Evolutionary conservation across 2,797 vertebrate species (phyloP).

Genomic region (Numenius phaeopus): DNA sequence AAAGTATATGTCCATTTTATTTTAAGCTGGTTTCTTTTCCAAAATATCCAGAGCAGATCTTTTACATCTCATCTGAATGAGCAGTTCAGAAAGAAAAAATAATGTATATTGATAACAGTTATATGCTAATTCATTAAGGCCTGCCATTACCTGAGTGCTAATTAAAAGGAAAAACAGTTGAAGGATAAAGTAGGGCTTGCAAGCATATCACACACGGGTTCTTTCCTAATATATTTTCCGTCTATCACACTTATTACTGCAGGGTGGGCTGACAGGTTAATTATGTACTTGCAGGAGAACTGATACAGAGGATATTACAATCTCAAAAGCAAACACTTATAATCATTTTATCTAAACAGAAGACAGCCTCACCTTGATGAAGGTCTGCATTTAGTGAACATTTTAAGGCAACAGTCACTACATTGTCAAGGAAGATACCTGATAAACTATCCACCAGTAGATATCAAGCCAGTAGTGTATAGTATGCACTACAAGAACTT

Average conservation of each 20-base stretch:
- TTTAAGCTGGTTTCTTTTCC: neutral
- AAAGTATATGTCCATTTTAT: slow-evolving; percentile 6
- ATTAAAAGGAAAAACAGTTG: slow-evolving; percentile 79
- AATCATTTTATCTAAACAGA: slow-evolving; percentile 80
- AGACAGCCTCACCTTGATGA: slow-evolving; percentile 77
- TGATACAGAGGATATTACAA: slow-evolving; percentile 80
- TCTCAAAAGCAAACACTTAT: slow-evolving; percentile 81
- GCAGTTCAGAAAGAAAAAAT: slow-evolving; percentile 61
- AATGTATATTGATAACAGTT: slow-evolving; percentile 73
- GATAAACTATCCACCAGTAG: neutral
- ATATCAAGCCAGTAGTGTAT: neutral
- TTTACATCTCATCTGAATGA: slow-evolving; percentile 63
- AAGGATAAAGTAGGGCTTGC: slow-evolving; percentile 75
- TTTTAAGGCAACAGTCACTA: slow-evolving; percentile 30
- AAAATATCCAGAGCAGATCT: neutral
- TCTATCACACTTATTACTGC: slow-evolving; percentile 82
- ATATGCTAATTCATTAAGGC: slow-evolving; percentile 77
- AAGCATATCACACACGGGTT: slow-evolving; percentile 72
- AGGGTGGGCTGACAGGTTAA: slow-evolving; percentile 83
- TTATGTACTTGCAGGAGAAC: slow-evolving; percentile 80
- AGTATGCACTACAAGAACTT: neutral
- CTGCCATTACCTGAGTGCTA: slow-evolving; percentile 72
- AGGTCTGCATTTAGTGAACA: slow-evolving; percentile 70
- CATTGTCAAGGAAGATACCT: neutral
- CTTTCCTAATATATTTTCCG: slow-evolving; percentile 77